phyloP scores from a whole-genome alignment of 2,797 vertebrate genomes.

The Atherinosoma microstoma region DNA sequence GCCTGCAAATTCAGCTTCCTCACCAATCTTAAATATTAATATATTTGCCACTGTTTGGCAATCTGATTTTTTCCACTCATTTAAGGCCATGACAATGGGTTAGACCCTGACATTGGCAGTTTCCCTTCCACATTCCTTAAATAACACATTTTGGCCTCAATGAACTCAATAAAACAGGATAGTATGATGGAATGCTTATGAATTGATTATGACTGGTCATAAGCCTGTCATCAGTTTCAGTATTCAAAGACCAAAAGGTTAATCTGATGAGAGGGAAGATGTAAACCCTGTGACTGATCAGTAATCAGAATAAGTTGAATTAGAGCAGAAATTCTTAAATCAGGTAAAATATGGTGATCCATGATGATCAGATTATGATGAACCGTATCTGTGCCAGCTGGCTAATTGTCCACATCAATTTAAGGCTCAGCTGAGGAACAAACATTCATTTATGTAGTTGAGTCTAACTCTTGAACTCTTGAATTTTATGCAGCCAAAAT shows the following conservation, averaged over 20 bases:
- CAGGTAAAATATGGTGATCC: slow-evolving; percentile 30
- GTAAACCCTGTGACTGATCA: slow-evolving; percentile 50
- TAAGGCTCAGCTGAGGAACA: slow-evolving; percentile 27
- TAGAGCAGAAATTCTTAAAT: slow-evolving; percentile 37
- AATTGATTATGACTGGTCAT: neutral
- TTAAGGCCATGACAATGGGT: neutral
- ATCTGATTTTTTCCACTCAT: slow-evolving; percentile 1
- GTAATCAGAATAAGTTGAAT: slow-evolving; percentile 44
- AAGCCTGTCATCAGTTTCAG: slow-evolving; percentile 2
- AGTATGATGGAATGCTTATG: neutral
- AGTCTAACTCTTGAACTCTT: neutral
- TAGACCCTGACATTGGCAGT: neutral
- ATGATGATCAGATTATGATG: slow-evolving; percentile 57
- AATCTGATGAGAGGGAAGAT: slow-evolving; percentile 47
- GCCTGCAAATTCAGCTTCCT: slow-evolving; percentile 10
- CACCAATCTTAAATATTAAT: neutral
- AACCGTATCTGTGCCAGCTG: slow-evolving; percentile 35
- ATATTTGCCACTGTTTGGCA: neutral
- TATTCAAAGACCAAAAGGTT: slow-evolving; percentile 21
- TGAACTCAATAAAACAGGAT: neutral
- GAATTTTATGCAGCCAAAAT: slow-evolving; percentile 1
- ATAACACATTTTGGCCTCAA: neutral
- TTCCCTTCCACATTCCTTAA: neutral
- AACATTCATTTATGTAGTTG: slow-evolving; percentile 8
- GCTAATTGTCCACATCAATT: slow-evolving; percentile 18